phyloP scores from a whole-genome alignment of 2,113 vertebrate genomes.

The Dasyprocta punctata region DNA sequence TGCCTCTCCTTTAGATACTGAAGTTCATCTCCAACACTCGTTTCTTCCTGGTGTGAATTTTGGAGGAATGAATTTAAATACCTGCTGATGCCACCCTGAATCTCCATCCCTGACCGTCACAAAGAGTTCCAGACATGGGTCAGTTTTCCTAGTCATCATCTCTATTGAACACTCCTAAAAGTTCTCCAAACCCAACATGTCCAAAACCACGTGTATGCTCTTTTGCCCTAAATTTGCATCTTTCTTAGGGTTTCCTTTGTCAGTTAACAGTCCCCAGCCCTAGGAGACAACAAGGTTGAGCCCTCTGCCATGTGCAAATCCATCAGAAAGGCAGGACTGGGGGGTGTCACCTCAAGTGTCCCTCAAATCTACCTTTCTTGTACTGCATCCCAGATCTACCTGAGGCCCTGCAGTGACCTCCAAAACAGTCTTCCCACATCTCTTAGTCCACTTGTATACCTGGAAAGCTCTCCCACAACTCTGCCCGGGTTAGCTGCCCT shows the following conservation, averaged over 20 bases:
- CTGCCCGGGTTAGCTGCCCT: neutral
- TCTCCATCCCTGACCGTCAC: neutral
- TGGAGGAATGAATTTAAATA: neutral
- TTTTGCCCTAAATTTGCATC: neutral
- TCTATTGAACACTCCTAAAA: neutral
- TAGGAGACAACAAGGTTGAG: neutral
- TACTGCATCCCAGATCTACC: neutral
- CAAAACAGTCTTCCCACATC: neutral
- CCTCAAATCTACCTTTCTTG: neutral
- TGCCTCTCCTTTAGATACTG: neutral
- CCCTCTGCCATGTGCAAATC: neutral
- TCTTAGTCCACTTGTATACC: neutral
- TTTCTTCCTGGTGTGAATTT: neutral
- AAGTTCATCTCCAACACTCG: neutral
- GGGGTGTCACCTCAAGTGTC: neutral
- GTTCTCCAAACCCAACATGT: neutral
- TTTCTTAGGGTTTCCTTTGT: neutral
- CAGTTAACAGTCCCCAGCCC: neutral
- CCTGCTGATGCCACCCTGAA: neutral
- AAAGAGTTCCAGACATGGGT: neutral
- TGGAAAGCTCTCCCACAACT: constrained; percentile 31
- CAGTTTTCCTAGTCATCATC: neutral
- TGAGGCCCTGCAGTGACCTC: neutral
- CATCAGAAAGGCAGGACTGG: neutral
- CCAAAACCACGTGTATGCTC: neutral